A percentile compares a stretch with the other conserved stretches of the same genome.
These are phyloP conservation scores for Spodoptera littoralis DNA, from an alignment of 2,888 invertebrate genomes.

Conservation along the genomic window DNA sequence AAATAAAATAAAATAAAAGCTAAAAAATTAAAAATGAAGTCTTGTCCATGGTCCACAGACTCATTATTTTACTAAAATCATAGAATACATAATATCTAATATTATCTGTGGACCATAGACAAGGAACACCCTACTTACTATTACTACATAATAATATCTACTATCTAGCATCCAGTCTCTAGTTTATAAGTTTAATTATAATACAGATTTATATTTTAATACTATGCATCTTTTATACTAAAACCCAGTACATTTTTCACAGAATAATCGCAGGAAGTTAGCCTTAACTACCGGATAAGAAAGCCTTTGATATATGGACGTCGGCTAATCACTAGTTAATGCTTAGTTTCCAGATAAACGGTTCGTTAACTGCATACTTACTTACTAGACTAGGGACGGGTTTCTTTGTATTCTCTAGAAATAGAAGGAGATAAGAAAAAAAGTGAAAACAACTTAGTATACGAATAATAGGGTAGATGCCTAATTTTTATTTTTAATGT, in stretches of 20 bases:
- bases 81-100: too few relatives aligned
- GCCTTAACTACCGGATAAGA: conserved; percentile 42
- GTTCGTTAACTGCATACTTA: conserved; percentile 40
- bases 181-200: too few relatives aligned
- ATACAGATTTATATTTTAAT: neutral
- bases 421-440: conserved; percentile 4
- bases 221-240: neutral
- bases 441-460: conserved; percentile 18
- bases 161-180: too few relatives aligned
- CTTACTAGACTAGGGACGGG: neutral
- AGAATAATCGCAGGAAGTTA: conserved; percentile 37
- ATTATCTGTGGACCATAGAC: too few relatives aligned
- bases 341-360: conserved; percentile 45
- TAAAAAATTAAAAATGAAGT: too few relatives aligned
- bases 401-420: conserved; percentile 24
- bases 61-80: too few relatives aligned
- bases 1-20: too few relatives aligned
- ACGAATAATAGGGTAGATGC: too few relatives aligned
- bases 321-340: conserved; percentile 33
- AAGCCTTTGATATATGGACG: conserved; percentile 37
- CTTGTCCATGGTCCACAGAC: too few relatives aligned
- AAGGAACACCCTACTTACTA: too few relatives aligned
- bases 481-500: too few relatives aligned
- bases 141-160: too few relatives aligned
- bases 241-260: conserved; percentile 13